These are phyloP conservation scores for Hippocampus kuda DNA, from an alignment of 2,797 vertebrate genomes.

Conservation along the genomic window DNA sequence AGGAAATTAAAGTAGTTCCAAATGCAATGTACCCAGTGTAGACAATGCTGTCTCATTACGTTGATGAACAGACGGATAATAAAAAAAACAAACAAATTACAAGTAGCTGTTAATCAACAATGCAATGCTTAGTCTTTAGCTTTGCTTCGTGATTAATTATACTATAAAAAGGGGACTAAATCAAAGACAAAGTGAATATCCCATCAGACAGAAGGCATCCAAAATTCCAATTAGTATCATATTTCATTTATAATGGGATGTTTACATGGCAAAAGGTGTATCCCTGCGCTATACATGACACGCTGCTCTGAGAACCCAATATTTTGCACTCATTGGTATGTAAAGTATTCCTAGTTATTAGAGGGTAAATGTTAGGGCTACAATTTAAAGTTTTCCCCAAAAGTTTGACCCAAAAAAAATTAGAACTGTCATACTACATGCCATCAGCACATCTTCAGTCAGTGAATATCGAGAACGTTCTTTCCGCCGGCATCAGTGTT, in stretches of 20 bases:
- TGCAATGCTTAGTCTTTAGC: neutral
- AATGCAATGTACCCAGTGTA: conserved; percentile 3
- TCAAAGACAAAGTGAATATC: neutral
- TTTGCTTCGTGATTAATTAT: neutral
- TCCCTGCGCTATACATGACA: neutral
- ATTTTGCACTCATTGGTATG: neutral
- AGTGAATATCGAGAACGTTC: neutral
- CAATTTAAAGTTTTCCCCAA: neutral
- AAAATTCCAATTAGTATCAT: neutral
- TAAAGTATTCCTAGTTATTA: neutral
- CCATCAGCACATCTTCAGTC: neutral
- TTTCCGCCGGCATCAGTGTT: neutral
- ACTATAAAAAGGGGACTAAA: neutral
- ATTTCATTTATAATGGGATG: neutral
- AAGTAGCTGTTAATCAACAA: conserved; percentile 13
- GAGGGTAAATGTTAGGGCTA: neutral
- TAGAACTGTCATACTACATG: neutral
- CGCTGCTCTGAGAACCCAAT: neutral
- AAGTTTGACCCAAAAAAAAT: neutral
- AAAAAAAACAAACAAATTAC: conserved; percentile 9
- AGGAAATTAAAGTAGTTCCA: neutral
- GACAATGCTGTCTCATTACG: neutral
- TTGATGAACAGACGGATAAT: conserved; percentile 16
- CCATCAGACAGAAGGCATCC: neutral
- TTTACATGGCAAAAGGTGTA: neutral